Evolutionary conservation across 2,797 vertebrate species (phyloP).

Genomic region (Takifugu ocellatus): DNA sequence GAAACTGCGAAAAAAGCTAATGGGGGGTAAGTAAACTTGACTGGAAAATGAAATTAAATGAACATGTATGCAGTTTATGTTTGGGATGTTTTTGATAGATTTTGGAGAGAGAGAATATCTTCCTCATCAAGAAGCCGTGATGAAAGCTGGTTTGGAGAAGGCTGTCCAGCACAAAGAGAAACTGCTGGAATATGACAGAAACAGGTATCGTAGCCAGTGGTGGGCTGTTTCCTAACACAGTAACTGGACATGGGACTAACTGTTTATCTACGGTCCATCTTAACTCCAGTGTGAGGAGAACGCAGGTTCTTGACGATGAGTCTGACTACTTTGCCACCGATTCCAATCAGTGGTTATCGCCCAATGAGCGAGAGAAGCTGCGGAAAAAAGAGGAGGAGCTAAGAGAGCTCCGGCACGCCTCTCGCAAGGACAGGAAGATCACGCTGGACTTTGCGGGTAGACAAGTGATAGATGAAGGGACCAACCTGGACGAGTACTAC

Average conservation of each 20-base stretch:
- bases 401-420: conserved; percentile 85
- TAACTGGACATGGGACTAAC: background rate
- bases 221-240: background rate
- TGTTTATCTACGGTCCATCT: conserved; percentile 7
- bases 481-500: conserved; percentile 82
- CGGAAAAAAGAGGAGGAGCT: conserved; percentile 88
- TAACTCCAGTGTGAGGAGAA: conserved; percentile 83
- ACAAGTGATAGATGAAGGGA: conserved; percentile 84
- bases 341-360: conserved; percentile 95
- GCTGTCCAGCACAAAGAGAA: conserved; percentile 95
- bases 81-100: conserved; percentile 62
- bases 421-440: conserved; percentile 85
- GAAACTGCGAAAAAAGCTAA: conserved; percentile 92
- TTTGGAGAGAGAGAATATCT: conserved; percentile 78
- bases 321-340: conserved; percentile 93
- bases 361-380: conserved; percentile 82
- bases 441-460: conserved; percentile 94
- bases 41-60: background rate
- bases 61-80: background rate
- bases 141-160: conserved; percentile 87
- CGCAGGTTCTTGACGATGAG: conserved; percentile 96
- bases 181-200: conserved; percentile 91
- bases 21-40: conserved; percentile 80
- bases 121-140: conserved; percentile 79
- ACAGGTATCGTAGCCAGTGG: conserved; percentile 74